Base-by-base conservation (phyloP, 2,113 vertebrate species). In the Sphyrna mokarran region DNA sequence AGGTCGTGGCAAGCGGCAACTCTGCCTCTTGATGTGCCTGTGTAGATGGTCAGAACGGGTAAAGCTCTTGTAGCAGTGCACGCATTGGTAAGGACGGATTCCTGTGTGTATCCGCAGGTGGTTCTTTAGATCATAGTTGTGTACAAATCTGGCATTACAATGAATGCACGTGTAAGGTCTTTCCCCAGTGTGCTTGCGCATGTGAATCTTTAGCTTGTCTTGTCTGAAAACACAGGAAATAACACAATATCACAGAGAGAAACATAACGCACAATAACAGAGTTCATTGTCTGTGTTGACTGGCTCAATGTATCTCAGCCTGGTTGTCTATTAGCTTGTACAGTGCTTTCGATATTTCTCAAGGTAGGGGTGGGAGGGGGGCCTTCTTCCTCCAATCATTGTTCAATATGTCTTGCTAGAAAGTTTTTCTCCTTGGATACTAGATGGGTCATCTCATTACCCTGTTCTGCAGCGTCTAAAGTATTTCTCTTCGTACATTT, bases 61-160 rank as follows among this genome's bases (percentile, higher is more conserved):
- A 98, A 99, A 99, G 96, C 99, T 99, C 96, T 99, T 99, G 98
- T 99, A 99, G 98, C 99, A 99, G 97, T 99, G 99, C 97, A 99
- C 98, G 3, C 99, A 99, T 97, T 99, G 99, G 97, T 99, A 99
- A 20, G 99, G 99, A 63, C 99, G 98, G 96, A 99, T 97, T 3
- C 99, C 99, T 0, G 99, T 99, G 97, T 99, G 99, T 97, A 99
- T 99, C 95, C 99, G 98, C 98, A 99, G 98, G 97, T 99, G 99
- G 97, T 99, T 99, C 97, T 99, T 99, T 96, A 99, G 98, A 98
- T 99, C 99, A 20, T 99, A 99, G 98, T 99, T 99, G 98, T 99
- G 99, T 96, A 99, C 98, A 1, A 99, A 99, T 96, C 99, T 99
- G 97, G 99, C 98, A 58, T 99, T 99, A 98, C 99, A 99, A 97